Base-by-base conservation (phyloP, 2,888 invertebrate genomes). In the Tipula unca region DNA sequence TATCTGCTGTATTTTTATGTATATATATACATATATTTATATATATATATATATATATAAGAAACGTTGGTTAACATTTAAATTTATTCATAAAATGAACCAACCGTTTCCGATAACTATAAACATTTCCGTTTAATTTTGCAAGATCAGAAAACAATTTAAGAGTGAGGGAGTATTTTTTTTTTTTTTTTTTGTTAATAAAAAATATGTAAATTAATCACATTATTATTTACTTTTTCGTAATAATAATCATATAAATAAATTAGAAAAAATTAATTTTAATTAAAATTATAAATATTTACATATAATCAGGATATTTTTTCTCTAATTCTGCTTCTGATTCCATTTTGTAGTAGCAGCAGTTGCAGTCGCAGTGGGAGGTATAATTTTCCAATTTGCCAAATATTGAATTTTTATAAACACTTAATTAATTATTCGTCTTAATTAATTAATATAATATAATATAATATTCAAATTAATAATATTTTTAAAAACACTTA, bases 61-160 rank as follows among this genome's bases (percentile, higher is more conserved):
- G 69, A 69, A 69, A 83, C 17, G 32, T 83, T 83, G 35, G 35
- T 32, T 83, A 83, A 83, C 17, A 83, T 83, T 83, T 32, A 83
- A 83, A 83, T 83, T 32, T 83, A 83, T 83, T 83, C 83, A 83
- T 83, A 83, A 83, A 83, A 83, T 83, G 83, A 83, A 83, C 83
- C 32, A 83, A 83, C 83, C 83, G 83, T 83, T 83, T 83, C 83
- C 83, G 83, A 83, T 83, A 35, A 83, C 83, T 83, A 83, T 83
- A 83, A 83, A 83, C 83, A 83, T 83, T 83, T 83, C 83, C 83
- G 83, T 83, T 83, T 32, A 32, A 35, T 83, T 83, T 83, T 32
- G 83, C 83, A 83, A 83, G 83, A 83, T 83, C 83, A 83, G 35
- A 83, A 83, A 83, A 32, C 35, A 83, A 32, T 83, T 83, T 83